phyloP scores from a whole-genome alignment of 2,113 vertebrate species.

The Illadopsis cleaveri region DNA sequence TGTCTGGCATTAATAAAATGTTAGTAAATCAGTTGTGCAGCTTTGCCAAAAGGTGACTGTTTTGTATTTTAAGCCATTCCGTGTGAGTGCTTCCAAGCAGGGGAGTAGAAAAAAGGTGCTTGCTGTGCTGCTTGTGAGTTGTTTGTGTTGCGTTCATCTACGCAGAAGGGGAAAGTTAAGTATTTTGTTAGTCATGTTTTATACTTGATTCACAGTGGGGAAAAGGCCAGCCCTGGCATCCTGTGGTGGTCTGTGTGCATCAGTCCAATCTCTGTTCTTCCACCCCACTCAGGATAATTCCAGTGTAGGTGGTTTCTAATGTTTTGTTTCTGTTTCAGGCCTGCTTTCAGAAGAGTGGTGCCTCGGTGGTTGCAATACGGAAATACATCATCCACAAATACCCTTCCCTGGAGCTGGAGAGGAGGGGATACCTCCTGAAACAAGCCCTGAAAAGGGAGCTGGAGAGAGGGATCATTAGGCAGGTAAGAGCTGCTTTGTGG shows the following conservation, averaged over 20 bases:
- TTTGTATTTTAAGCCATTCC: neutral
- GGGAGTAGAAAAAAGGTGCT: neutral
- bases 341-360: constrained; percentile 87
- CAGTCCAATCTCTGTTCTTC: neutral
- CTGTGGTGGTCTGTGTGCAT: neutral
- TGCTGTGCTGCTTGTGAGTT: neutral
- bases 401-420: constrained; percentile 89
- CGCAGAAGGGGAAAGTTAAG: neutral
- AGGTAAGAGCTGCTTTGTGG: constrained; percentile 72
- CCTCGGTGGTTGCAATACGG: constrained; percentile 88
- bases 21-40: neutral
- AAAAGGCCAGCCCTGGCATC: neutral
- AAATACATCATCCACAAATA: constrained; percentile 94
- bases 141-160: neutral
- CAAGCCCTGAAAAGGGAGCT: constrained; percentile 92
- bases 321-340: constrained; percentile 73
- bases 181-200: neutral
- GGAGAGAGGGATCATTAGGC: constrained; percentile 91
- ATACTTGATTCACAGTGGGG: neutral
- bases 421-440: constrained; percentile 92
- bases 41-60: neutral
- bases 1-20: neutral
- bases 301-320: neutral
- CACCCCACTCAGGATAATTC: neutral
- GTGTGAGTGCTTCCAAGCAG: neutral